Evolutionary conservation across 2,888 invertebrate genomes (phyloP), one percentile per base, ranked within the genome.

Genomic region (Eupithecia tripunctaria): DNA sequence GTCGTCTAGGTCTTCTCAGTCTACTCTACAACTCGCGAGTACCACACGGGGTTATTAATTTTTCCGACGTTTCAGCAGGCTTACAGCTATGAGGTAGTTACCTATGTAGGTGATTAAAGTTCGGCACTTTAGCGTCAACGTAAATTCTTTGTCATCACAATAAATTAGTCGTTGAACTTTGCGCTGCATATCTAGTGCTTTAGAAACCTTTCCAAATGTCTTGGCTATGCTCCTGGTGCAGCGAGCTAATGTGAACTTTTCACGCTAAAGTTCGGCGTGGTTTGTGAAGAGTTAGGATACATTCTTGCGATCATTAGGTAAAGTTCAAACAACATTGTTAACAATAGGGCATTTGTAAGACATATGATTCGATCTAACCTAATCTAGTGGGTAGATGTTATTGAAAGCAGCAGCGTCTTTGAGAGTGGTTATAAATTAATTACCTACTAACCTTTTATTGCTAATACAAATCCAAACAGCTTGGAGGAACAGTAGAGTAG

Each of bases 201-300:
- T 25, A 36, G 15, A 64, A 75, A 75, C 56, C 21, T 56, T n/a
- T 56, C 2, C 56, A 56, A 56, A 72, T 72, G 72, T 75, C 72
- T 67, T 65, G 69, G 64, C n/a, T 51, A n/a, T 2, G 21, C 47
- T 51, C 21, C 21, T 51, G 59, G 62, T 64, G 67, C 67, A 67
- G 60, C 64, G 56, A 41, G 51, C 21, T 68, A 56, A 74, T 69
- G 68, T 70, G 36, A 75, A 69, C 36, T 65, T 60, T 66, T 68
- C 65, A 60, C 25, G 1, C 21, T 68, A 67, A 67, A 70, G 51
- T 51, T 69, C 38, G 32, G 25, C n/a, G 60, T 60, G 41, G 27
- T 51, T 68, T 18, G 68, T 18, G 47, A 51, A 60, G 60, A 59
- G 29, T 60, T 60, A 7, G 60, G 59, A 25, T 5, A 18, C 60